Conservation (phyloP, 2,113 vertebrate genomes). For the Dromaius novaehollandiae region DNA sequence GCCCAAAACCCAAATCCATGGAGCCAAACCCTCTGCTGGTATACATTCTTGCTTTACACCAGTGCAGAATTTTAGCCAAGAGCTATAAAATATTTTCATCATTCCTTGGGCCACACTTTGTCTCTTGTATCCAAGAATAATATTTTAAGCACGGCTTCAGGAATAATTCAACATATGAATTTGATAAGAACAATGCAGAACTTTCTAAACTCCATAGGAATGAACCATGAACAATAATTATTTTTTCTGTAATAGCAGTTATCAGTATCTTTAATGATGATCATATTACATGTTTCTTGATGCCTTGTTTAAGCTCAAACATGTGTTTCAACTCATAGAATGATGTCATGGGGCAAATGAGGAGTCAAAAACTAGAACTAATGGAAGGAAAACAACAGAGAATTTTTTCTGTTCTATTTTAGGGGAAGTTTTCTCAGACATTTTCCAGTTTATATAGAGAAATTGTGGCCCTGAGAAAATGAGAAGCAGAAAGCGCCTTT, state of each 20-base stretch:
- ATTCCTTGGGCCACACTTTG: background rate
- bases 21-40: background rate
- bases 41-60: background rate
- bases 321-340: background rate
- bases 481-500: background rate
- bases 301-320: background rate
- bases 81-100: background rate
- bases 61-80: background rate
- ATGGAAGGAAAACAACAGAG: background rate
- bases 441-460: conserved; percentile 3
- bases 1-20: background rate
- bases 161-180: background rate
- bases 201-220: background rate
- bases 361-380: background rate
- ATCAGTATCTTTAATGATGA: background rate
- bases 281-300: background rate
- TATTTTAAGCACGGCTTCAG: background rate
- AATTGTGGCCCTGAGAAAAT: background rate
- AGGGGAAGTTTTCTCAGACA: background rate
- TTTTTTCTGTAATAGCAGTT: background rate
- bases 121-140: background rate
- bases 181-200: background rate
- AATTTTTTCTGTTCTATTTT: background rate
- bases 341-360: background rate
- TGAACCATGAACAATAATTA: background rate